Evolutionary conservation across 2,797 vertebrate genomes (phyloP).

Genomic region (Antennarius maculatus): DNA sequence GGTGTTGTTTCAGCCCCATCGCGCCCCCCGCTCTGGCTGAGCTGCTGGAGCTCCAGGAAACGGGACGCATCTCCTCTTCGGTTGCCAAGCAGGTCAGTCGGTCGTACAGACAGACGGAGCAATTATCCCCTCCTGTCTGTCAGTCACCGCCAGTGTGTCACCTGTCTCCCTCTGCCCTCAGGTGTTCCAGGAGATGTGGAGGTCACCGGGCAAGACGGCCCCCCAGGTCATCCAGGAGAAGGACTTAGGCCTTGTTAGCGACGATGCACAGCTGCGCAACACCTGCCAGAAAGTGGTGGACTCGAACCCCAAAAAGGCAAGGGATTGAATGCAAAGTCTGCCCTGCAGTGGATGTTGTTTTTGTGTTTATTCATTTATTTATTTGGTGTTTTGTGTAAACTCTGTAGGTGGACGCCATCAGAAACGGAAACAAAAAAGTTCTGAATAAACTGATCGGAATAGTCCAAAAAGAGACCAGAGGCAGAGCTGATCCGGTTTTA

Average conservation of each 20-base stretch:
- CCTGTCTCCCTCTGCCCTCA: conserved; percentile 51
- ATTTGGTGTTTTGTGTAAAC: not conserved
- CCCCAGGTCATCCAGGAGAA: conserved; percentile 86
- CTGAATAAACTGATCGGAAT: conserved; percentile 93
- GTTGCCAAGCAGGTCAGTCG: conserved; percentile 88
- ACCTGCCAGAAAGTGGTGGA: conserved; percentile 90
- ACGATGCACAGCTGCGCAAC: conserved; percentile 80
- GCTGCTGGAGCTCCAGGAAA: conserved; percentile 89
- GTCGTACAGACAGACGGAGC: conserved; percentile 14
- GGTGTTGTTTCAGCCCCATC: conserved; percentile 83
- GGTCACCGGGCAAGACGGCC: conserved; percentile 81
- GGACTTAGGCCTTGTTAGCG: conserved; percentile 85
- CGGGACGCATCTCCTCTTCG: conserved; percentile 86
- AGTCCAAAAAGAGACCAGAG: conserved; percentile 88
- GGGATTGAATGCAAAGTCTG: not conserved
- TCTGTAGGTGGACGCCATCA: conserved; percentile 86
- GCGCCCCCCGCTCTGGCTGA: conserved; percentile 84
- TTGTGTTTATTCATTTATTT: not conserved
- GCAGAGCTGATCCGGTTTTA: conserved; percentile 84
- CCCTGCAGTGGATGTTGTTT: too few species aligned
- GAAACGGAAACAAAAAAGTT: conserved; percentile 87
- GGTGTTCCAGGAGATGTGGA: conserved; percentile 93
- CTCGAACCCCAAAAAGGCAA: conserved; percentile 86
- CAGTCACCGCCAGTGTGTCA: not conserved
- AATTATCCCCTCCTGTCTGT: conserved; percentile 37